Percentiles rank a stretch among this genome's conserved stretches.
phyloP scores from a whole-genome alignment of 2,113 vertebrate species.

The Prinia subflava region DNA sequence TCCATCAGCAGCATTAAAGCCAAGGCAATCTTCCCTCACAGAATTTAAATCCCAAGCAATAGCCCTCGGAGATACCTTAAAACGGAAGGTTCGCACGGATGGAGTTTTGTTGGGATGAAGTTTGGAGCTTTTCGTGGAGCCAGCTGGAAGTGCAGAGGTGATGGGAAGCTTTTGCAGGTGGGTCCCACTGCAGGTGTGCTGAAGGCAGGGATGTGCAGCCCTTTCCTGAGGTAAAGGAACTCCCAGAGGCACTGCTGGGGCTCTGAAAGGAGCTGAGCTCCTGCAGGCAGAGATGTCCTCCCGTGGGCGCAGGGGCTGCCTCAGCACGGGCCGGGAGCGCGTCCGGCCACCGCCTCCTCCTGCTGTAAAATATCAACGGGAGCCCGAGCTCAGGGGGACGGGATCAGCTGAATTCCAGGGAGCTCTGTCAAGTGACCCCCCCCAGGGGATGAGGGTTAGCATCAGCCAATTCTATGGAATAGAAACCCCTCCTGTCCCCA shows the following conservation, averaged over 20 bases:
- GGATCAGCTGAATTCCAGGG: neutral
- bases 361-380: neutral
- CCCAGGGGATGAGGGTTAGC: neutral
- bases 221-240: neutral
- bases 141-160: neutral
- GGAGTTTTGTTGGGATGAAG: no score
- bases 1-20: no score
- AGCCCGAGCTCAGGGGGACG: rapidly evolving
- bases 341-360: rapidly evolving
- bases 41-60: no score
- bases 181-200: neutral
- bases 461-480: neutral
- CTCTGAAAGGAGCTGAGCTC: rapidly evolving
- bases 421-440: neutral
- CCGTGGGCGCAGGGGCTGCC: neutral
- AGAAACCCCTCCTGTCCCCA: neutral
- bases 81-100: no score
- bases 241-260: neutral
- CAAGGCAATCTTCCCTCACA: no score
- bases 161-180: neutral
- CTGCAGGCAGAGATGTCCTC: neutral
- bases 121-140: neutral
- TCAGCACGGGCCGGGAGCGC: rapidly evolving
- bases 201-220: no score
- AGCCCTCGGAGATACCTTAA: no score